These are phyloP conservation scores for Brachyptera putata DNA, from an alignment of 2,888 invertebrate genomes.

Conservation along the genomic window DNA sequence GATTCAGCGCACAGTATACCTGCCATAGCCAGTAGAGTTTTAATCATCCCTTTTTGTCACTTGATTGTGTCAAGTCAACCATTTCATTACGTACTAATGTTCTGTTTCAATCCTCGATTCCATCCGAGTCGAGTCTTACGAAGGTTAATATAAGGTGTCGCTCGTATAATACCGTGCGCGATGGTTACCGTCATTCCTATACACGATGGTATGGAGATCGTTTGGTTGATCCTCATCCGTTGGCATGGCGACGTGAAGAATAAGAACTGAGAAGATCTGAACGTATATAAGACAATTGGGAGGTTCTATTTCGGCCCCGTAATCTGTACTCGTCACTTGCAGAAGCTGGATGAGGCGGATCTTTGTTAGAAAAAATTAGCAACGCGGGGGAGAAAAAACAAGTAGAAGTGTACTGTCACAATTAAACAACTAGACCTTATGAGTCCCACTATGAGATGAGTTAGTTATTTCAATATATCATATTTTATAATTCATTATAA, in stretches of 20 bases:
- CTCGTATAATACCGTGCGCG: no score
- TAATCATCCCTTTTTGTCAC: constrained; percentile 8
- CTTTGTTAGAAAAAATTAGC: constrained; percentile 10
- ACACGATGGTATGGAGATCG: not conserved
- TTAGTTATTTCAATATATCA: no score
- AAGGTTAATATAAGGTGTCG: no score
- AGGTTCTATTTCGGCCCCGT: not conserved
- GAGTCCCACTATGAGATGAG: not conserved
- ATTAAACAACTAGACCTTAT: not conserved
- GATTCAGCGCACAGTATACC: not conserved
- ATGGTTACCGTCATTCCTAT: no score
- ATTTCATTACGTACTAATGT: not conserved
- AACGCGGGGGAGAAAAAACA: constrained; percentile 12
- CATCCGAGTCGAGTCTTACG: not conserved
- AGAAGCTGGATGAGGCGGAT: constrained; percentile 8
- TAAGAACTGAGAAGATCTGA: no score
- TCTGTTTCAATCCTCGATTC: not conserved
- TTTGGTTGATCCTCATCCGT: no score
- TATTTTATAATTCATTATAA: no score
- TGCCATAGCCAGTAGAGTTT: not conserved
- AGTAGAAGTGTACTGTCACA: not conserved
- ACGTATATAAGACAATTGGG: constrained; percentile 18
- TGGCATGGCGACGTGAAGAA: constrained; percentile 12
- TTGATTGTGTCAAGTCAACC: constrained; percentile 1
- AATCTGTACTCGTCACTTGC: constrained; percentile 21